phyloP scores from a whole-genome alignment of 2,888 invertebrate species.

The Diaphora mendica region DNA sequence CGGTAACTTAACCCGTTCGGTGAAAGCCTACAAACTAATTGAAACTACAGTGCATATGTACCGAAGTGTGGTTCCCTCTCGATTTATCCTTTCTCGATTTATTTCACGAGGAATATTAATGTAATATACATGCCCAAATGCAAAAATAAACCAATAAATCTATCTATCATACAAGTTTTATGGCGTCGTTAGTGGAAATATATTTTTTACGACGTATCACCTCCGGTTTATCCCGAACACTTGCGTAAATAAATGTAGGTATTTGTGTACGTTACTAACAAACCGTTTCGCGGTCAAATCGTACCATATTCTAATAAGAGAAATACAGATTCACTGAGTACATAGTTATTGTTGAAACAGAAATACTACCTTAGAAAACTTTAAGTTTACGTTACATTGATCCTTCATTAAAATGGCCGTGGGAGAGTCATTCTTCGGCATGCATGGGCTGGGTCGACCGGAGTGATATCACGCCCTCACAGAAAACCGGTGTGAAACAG shows the following conservation, averaged over 20 bases:
- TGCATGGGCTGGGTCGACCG: too few species aligned
- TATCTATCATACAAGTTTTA: constrained; percentile 18
- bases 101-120: background rate
- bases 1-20: too few species aligned
- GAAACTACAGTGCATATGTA: too few species aligned
- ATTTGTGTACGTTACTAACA: constrained; percentile 12
- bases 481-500: too few species aligned
- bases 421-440: too few species aligned
- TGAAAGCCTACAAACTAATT: too few species aligned
- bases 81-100: background rate
- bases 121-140: background rate
- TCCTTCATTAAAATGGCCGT: too few species aligned
- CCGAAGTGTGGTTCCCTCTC: too few species aligned
- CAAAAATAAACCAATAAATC: constrained; percentile 26
- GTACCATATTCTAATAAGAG: background rate
- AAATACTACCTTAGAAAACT: too few species aligned
- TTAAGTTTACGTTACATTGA: too few species aligned
- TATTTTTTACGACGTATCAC: constrained; percentile 36
- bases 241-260: constrained; percentile 28
- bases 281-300: constrained; percentile 4
- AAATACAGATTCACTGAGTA: background rate
- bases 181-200: constrained; percentile 20
- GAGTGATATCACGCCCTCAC: too few species aligned
- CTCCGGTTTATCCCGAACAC: constrained; percentile 30
- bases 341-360: background rate